These are phyloP conservation scores for Pararge aegeria DNA, from an alignment of 1,140 invertebrate genomes.

Conservation along the genomic window DNA sequence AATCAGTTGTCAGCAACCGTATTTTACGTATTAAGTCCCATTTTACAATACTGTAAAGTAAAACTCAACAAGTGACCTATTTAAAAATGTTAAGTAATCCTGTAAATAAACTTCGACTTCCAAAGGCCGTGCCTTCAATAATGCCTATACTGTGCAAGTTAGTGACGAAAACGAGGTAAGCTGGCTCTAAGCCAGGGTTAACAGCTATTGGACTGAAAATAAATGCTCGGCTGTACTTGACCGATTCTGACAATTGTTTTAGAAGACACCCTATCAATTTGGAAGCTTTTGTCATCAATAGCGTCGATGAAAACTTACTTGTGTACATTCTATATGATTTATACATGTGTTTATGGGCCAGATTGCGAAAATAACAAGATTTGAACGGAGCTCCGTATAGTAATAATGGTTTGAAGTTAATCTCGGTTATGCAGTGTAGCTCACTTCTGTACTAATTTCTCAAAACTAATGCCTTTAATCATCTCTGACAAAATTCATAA, in stretches of 20 bases:
- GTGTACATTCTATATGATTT: not conserved
- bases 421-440: too few relatives aligned
- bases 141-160: slow-evolving; percentile 23
- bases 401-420: too few relatives aligned
- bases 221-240: slow-evolving; percentile 36
- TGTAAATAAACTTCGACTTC: not conserved
- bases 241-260: slow-evolving; percentile 37
- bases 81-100: not conserved
- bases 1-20: too few relatives aligned
- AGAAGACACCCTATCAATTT: slow-evolving; percentile 33
- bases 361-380: too few relatives aligned
- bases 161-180: slow-evolving; percentile 30
- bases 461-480: too few relatives aligned
- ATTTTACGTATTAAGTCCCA: too few relatives aligned
- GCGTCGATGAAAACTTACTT: not conserved
- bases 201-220: slow-evolving; percentile 36
- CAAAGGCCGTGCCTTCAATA: slow-evolving; percentile 15
- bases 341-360: not conserved
- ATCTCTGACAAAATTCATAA: too few relatives aligned
- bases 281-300: slow-evolving; percentile 24
- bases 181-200: slow-evolving; percentile 32
- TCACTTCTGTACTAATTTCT: too few relatives aligned
- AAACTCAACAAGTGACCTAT: too few relatives aligned
- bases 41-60: too few relatives aligned
- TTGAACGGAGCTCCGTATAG: too few relatives aligned